Evolutionary conservation across 2,113 vertebrate species (phyloP).

Genomic region (Colinus virginianus): DNA sequence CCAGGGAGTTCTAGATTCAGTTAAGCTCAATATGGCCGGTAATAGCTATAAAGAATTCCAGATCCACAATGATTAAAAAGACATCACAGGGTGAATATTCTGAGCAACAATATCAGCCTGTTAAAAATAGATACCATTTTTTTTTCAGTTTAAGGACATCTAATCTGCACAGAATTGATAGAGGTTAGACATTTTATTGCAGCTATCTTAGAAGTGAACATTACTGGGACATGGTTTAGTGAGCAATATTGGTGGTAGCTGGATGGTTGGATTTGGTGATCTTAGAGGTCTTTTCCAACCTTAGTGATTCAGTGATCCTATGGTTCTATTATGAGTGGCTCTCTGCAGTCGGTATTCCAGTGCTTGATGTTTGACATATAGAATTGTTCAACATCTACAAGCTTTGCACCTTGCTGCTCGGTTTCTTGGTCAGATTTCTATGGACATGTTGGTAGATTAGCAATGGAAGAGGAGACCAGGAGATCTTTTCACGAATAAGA

Average conservation of each 20-base stretch:
- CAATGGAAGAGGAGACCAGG: background rate
- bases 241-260: no score
- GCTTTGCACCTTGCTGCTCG: background rate
- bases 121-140: background rate
- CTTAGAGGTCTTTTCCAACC: no score
- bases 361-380: background rate
- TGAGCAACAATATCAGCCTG: background rate
- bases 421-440: background rate
- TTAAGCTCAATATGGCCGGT: background rate
- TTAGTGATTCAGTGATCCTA: no score
- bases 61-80: background rate
- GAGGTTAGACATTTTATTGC: background rate
- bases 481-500: background rate
- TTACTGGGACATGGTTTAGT: no score
- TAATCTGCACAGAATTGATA: accelerated
- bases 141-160: background rate
- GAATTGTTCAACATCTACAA: background rate
- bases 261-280: no score
- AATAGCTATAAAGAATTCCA: background rate
- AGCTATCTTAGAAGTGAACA: background rate
- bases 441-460: background rate
- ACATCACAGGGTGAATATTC: background rate
- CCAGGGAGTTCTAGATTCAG: background rate
- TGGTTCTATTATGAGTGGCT: background rate
- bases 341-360: background rate